A percentile compares a stretch with the other conserved stretches of the same genome.
Conservation (phyloP, 2,797 vertebrate species). For the Vipera latastei region DNA sequence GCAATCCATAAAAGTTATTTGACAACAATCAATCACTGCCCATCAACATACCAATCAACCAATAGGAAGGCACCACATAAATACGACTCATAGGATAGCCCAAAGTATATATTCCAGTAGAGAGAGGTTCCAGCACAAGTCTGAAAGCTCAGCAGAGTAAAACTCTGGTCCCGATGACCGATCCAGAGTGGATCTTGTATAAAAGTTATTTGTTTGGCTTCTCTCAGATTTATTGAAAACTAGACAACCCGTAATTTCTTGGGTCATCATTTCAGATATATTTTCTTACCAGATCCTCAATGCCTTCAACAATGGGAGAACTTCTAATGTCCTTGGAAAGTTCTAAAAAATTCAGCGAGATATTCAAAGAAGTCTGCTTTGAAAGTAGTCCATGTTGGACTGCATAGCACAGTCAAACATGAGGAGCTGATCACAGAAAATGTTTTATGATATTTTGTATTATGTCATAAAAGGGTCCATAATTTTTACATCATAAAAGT, state of each 20-base stretch:
- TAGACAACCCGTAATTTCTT: neutral
- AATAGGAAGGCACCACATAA: neutral
- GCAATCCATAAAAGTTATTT: neutral
- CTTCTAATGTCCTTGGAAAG: neutral
- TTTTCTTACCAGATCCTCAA: neutral
- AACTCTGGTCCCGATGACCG: neutral
- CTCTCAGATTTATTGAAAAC: neutral
- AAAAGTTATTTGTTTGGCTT: neutral
- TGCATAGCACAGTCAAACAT: neutral
- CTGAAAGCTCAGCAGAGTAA: neutral
- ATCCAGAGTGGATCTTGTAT: neutral
- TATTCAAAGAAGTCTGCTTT: neutral
- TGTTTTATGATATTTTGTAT: neutral
- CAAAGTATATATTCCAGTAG: neutral
- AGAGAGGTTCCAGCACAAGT: neutral
- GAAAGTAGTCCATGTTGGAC: neutral
- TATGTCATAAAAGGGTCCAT: neutral
- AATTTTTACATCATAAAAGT: neutral
- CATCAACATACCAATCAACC: neutral
- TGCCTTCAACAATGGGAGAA: neutral
- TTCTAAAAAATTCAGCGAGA: neutral
- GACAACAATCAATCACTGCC: neutral
- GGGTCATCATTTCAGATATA: neutral
- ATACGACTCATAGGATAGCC: neutral
- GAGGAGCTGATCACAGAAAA: neutral